Evolutionary conservation across 2,888 invertebrate species (phyloP), one percentile per base, ranked within the genome.

Genomic region (Hypomecis atomaria): DNA sequence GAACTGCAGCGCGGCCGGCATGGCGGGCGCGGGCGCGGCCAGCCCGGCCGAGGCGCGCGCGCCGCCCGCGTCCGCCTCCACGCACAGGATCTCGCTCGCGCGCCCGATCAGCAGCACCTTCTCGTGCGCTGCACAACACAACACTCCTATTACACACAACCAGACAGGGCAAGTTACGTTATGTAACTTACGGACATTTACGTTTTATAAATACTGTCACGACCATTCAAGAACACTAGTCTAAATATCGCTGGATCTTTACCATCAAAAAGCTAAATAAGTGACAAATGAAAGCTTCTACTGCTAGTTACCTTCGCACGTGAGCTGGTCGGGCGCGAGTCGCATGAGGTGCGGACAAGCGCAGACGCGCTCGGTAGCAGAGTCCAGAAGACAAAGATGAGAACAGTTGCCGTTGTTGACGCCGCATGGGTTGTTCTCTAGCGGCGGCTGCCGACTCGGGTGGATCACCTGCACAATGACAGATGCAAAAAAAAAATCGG

Each of bases 341-440:
- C 96, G 94, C 96, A 97, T 97, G 57, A 98, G 95, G 89, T 98
- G 97, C 23, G 97, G 97, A 82, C 97, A 98, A 70, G 96, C 97
- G 88, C 98, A 98, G 71, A 93, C 94, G 75, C 94, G 95, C 7
- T 93, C 94, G 34, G 88, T 86, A 70, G 95, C 94, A 10, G 94
- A 91, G 80, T 95, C 95, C 55, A 97, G 83, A 62, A 98, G 91
- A 83, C 97, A 97, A 56, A 97, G 93, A 92, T 97, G 97, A 45
- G 97, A 96, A 83, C 97, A 97, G 71, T 95, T 95, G 23, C 96
- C 97, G 86, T 96, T 96, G 85, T 96, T 96, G 0, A 77, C 82
- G 0, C 92, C 95, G 86, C 97, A 97, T 1, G 97, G 96, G 90
- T 95, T 95, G 52, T 60, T 67, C 0, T 76, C 86, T 55, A 76